These are phyloP conservation scores for Mus caroli DNA, from an alignment of 2,797 vertebrate species.

Conservation along the genomic window DNA sequence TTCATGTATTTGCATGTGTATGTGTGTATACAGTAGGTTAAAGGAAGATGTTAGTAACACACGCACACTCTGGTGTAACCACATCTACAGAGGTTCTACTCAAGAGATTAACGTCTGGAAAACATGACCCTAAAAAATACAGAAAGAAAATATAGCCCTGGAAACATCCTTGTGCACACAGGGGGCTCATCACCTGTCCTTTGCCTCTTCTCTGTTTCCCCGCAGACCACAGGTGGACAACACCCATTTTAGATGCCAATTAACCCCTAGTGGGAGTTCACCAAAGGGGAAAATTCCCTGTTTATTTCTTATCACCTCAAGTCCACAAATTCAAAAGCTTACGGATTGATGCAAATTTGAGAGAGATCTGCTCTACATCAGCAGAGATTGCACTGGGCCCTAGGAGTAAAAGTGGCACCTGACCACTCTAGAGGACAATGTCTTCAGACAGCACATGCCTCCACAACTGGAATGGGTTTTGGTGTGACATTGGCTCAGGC, in stretches of 20 bases:
- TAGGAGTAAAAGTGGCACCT: not conserved
- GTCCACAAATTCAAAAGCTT: not conserved
- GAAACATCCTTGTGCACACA: not conserved
- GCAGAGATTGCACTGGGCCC: not conserved
- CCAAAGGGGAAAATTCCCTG: not conserved
- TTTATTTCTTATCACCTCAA: constrained; percentile 24
- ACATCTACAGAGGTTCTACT: constrained; percentile 14
- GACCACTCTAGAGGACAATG: not conserved
- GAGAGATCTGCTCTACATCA: not conserved
- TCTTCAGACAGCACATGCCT: not conserved
- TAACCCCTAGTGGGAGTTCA: not conserved
- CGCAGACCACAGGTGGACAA: not conserved
- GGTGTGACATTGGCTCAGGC: not conserved
- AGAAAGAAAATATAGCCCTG: constrained; percentile 30
- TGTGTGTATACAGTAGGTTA: not conserved
- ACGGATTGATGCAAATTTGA: not conserved
- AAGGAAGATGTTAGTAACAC: constrained; percentile 59
- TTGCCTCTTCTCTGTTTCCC: not conserved
- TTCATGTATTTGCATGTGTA: not conserved
- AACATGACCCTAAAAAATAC: not conserved
- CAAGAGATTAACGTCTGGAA: not conserved
- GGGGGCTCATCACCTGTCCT: not conserved
- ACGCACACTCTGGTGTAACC: constrained; percentile 43
- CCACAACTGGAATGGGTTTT: not conserved
- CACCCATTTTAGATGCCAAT: not conserved